Conservation (phyloP, 1,140 invertebrate genomes). For the Platorchestia sp. region DNA sequence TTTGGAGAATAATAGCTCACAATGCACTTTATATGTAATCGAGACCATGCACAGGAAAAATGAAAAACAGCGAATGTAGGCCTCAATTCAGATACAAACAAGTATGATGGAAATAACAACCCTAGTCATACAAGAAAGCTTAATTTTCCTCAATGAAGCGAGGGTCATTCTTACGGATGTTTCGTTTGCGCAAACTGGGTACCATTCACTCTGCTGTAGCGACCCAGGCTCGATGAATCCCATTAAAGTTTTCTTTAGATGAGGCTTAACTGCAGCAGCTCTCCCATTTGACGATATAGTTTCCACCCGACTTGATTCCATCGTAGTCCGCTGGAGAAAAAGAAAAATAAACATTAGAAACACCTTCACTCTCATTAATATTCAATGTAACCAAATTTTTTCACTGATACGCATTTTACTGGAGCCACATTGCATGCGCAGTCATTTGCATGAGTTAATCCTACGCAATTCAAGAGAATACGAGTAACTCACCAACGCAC, state of each 20-base stretch:
- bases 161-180: neutral
- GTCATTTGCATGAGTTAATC: neutral
- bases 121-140: neutral
- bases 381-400: too few species aligned
- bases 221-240: neutral
- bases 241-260: neutral
- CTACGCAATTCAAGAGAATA: neutral
- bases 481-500: neutral
- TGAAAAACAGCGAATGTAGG: neutral
- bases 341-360: neutral
- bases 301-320: conserved; percentile 49
- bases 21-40: neutral
- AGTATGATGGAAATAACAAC: neutral
- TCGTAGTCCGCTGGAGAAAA: conserved; percentile 59
- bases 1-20: neutral
- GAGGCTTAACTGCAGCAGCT: conserved; percentile 58
- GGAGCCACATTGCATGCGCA: neutral
- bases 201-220: neutral
- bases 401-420: neutral
- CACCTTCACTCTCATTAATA: neutral
- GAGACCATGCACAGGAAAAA: neutral
- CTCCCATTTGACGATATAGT: conserved; percentile 57
- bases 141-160: neutral
- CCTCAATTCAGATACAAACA: neutral
- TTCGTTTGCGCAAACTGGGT: neutral